Percentiles rank a stretch among this genome's conserved stretches.
phyloP scores from a whole-genome alignment of 2,888 invertebrate species.

The Hyposoter didymator region DNA sequence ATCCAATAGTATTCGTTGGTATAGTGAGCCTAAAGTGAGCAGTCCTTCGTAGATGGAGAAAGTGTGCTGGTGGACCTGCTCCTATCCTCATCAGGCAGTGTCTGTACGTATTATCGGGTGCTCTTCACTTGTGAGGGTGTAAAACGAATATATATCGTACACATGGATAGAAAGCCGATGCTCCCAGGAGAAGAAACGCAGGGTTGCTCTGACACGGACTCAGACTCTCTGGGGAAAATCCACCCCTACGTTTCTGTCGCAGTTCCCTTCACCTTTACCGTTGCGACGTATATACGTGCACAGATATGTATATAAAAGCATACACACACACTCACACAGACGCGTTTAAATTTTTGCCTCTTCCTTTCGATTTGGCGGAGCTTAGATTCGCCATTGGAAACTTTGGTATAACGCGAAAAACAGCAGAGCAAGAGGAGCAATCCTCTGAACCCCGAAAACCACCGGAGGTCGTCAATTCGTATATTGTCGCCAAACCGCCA shows the following conservation, averaged over 20 bases:
- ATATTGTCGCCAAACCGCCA: slow-evolving; percentile 11
- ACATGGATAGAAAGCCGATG: slow-evolving; percentile 70
- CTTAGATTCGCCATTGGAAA: slow-evolving; percentile 73
- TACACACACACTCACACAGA: neutral
- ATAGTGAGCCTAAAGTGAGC: slow-evolving; percentile 20
- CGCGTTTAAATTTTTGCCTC: neutral
- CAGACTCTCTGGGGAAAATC: slow-evolving; percentile 80
- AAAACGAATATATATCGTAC: slow-evolving; percentile 14
- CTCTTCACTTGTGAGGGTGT: slow-evolving; percentile 39
- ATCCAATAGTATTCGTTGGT: slow-evolving; percentile 19
- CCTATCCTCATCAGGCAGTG: slow-evolving; percentile 29
- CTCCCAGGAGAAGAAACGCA: slow-evolving; percentile 78
- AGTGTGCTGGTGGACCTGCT: slow-evolving; percentile 13
- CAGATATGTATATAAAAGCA: neutral
- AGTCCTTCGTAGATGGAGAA: slow-evolving; percentile 12
- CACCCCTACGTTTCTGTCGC: slow-evolving; percentile 62
- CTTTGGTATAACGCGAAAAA: slow-evolving; percentile 75
- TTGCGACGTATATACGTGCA: neutral
- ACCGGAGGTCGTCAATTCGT: slow-evolving; percentile 34
- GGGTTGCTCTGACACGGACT: slow-evolving; percentile 81
- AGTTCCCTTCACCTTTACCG: slow-evolving; percentile 59
- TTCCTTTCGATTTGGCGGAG: slow-evolving; percentile 67
- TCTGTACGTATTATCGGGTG: slow-evolving; percentile 58
- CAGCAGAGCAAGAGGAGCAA: slow-evolving; percentile 38
- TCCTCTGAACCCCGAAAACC: slow-evolving; percentile 19